Evolutionary conservation across 2,113 vertebrate genomes (phyloP).

Genomic region (Passer montanus): DNA sequence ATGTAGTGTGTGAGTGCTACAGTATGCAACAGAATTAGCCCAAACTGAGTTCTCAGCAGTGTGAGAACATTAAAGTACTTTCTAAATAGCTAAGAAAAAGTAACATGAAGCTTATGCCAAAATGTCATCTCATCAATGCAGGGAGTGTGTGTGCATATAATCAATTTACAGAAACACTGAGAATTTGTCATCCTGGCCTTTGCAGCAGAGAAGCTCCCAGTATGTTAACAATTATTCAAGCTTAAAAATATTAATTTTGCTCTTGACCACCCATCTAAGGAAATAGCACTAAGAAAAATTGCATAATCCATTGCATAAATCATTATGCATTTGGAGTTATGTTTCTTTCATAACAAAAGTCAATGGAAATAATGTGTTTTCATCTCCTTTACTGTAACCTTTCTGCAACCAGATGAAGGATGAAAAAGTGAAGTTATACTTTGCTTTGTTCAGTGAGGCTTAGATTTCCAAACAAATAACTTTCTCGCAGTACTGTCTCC

Average conservation of each 20-base stretch:
- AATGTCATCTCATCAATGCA: neutral
- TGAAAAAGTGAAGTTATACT: neutral
- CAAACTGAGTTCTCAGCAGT: neutral
- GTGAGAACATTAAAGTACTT: neutral
- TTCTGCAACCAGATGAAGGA: neutral
- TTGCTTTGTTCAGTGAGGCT: neutral
- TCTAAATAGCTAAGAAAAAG: neutral
- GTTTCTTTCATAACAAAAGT: neutral
- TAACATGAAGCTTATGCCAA: neutral
- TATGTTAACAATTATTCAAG: neutral
- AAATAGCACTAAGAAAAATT: neutral
- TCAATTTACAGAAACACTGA: neutral
- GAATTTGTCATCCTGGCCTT: neutral
- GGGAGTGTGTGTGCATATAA: neutral
- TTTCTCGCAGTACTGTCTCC: neutral
- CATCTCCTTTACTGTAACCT: neutral
- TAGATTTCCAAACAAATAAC: neutral
- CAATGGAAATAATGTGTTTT: neutral
- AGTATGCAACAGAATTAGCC: neutral
- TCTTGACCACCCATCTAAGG: neutral
- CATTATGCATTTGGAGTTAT: neutral
- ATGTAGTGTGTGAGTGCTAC: rapidly evolving
- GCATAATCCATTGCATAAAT: neutral
- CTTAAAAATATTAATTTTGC: neutral
- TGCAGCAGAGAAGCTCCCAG: neutral